phyloP scores from a whole-genome alignment of 2,113 vertebrate species.

The Cairina moschata region DNA sequence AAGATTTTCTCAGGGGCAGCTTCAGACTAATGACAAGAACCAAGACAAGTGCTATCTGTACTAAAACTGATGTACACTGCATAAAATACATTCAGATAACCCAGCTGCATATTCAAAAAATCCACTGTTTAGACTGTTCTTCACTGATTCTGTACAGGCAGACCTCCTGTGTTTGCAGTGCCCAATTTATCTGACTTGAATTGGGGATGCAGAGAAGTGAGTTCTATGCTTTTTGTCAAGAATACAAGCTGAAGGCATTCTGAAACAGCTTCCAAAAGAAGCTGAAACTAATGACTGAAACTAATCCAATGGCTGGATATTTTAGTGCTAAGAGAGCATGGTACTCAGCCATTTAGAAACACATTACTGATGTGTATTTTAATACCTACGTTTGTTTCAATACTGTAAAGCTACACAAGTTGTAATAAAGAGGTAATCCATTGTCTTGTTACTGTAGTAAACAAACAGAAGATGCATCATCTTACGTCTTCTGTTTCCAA shows the following conservation, averaged over 20 bases:
- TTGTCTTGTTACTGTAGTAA: background rate
- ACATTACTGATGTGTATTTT: background rate
- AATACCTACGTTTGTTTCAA: background rate
- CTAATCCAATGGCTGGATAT: background rate
- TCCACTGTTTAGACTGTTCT: background rate
- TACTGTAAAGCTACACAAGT: background rate
- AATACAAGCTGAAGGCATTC: background rate
- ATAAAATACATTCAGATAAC: background rate
- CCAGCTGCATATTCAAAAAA: background rate
- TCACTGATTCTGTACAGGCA: background rate
- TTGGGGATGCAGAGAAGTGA: background rate
- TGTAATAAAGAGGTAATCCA: background rate
- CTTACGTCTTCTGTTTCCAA: background rate
- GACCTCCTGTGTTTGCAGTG: background rate
- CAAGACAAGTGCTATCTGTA: background rate
- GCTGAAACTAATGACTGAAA: background rate
- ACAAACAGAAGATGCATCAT: background rate
- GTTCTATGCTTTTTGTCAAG: background rate
- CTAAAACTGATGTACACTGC: background rate
- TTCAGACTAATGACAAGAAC: background rate
- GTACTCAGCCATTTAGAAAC: background rate
- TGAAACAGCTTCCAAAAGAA: accelerated
- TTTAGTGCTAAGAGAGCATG: background rate
- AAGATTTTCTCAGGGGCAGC: background rate
- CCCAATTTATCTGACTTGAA: background rate